Base-by-base conservation (phyloP, 2,113 vertebrate species). In the Trematomus loennbergii region DNA sequence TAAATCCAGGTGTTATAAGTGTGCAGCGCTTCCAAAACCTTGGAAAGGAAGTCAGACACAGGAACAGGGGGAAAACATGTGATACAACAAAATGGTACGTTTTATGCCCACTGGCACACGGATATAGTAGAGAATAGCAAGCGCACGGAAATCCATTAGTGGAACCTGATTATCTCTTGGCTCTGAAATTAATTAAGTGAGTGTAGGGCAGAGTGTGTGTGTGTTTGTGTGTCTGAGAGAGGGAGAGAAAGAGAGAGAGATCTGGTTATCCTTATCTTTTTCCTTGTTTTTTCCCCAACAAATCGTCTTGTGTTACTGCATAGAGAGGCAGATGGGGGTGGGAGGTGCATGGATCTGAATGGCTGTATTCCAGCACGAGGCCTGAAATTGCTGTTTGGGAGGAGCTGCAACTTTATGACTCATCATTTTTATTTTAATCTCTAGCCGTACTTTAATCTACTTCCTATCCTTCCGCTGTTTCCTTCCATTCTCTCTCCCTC, bases 141-240 rank as follows among this genome's bases (percentile, higher is more conserved):
- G 87, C 85, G 79, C 92, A 81, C 75, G 61, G 84, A 88, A 93
- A 94, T 93, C 92, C 93, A 95, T 94, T 94, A 95, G 89, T 83
- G 86, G 91, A 94, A 94, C 92, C 79, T 64, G 94, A 95, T 95
- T 94, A 95, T 94, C 94, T 93, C 79, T 78, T 84, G 78, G 75
- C 91, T 88, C 88, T 77, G 72, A 94, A 94, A 94, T 95, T 93
- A 93, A 95, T 94, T 94, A 92, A 91, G 87, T 72, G 85, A 90
- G 80, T 85, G 83, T 62, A 79, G 81, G 78, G 78, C 74, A 73
- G 80, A 11, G 65, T 67, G 71, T 59, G 73, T 81, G 70, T 77
- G 61, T 63, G 64, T 58, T 77, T 48, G 67, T 68, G 58, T 43
- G 45, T 63, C 78, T 45, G 81, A 36, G 83, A 17, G 73, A 0